These are phyloP conservation scores for Epiperipatus broadwayi DNA, from an alignment of 2,888 invertebrate species.

Conservation along the genomic window DNA sequence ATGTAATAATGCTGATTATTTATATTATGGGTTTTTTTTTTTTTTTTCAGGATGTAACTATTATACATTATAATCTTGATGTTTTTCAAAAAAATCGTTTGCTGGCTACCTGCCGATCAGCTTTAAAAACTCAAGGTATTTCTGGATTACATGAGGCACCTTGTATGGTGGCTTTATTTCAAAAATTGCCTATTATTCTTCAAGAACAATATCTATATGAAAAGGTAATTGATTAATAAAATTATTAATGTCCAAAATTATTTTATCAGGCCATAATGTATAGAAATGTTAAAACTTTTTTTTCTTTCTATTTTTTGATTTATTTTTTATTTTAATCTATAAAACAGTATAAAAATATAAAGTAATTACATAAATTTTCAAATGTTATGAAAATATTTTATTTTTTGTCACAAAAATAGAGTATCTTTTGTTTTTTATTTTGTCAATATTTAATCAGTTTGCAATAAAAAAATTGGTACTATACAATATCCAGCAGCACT, in stretches of 20 bases:
- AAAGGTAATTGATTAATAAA: conserved; percentile 32
- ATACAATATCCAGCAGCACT: no score
- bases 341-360: no score
- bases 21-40: no score
- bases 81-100: conserved; percentile 31
- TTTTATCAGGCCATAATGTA: conserved; percentile 1
- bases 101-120: conserved; percentile 34
- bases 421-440: no score
- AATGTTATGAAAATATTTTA: no score
- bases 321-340: conserved; percentile 1
- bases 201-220: conserved; percentile 38
- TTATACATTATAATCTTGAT: conserved; percentile 32
- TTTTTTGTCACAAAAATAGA: no score
- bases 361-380: no score
- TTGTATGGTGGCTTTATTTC: conserved; percentile 34
- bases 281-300: no score
- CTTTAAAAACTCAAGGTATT: conserved; percentile 35
- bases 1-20: not conserved
- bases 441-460: no score
- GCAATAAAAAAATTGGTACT: no score
- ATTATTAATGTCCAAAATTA: not conserved
- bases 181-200: conserved; percentile 34
- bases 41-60: conserved; percentile 29
- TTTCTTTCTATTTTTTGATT: conserved; percentile 9
- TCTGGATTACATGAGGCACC: conserved; percentile 36